A percentile compares a stretch with the other conserved stretches of the same genome.
Evolutionary conservation across 2,797 vertebrate species (phyloP).

Genomic region (Schizothorax lantsangensis): DNA sequence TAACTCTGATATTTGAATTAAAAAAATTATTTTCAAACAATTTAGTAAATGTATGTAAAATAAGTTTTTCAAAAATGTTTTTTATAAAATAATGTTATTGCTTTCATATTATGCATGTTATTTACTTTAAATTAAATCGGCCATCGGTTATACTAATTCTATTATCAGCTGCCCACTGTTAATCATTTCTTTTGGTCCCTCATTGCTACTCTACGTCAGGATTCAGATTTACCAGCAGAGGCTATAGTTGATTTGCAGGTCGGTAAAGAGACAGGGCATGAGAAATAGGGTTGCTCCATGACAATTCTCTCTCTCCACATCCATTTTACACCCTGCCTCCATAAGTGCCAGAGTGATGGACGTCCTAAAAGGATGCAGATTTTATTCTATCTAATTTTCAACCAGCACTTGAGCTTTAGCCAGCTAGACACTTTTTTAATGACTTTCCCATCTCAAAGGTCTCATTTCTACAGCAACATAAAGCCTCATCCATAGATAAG

Average conservation of each 20-base stretch:
- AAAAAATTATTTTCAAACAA: not conserved
- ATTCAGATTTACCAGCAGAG: not conserved
- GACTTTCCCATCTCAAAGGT: slow-evolving; percentile 69
- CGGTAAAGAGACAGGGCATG: not conserved
- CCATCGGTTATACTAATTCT: not conserved
- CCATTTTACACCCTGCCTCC: slow-evolving; percentile 62
- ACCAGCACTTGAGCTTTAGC: slow-evolving; percentile 71
- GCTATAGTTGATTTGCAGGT: not conserved
- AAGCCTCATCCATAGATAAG: slow-evolving; percentile 68
- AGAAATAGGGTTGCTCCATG: not conserved
- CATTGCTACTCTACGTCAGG: not conserved
- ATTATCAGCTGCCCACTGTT: not conserved
- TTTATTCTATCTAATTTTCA: slow-evolving; percentile 79
- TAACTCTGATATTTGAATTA: not conserved
- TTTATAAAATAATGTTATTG: not conserved
- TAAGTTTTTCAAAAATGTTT: not conserved
- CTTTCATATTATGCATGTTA: not conserved
- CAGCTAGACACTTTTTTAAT: slow-evolving; percentile 81
- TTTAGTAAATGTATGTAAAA: not conserved
- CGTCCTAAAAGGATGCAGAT: slow-evolving; percentile 75
- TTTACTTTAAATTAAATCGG: not conserved
- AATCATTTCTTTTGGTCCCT: not conserved
- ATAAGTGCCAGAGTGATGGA: slow-evolving; percentile 64
- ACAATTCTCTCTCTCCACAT: slow-evolving; percentile 42
- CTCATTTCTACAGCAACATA: slow-evolving; percentile 66